phyloP scores from a whole-genome alignment of 2,113 vertebrate species.

The Falco punctatus region DNA sequence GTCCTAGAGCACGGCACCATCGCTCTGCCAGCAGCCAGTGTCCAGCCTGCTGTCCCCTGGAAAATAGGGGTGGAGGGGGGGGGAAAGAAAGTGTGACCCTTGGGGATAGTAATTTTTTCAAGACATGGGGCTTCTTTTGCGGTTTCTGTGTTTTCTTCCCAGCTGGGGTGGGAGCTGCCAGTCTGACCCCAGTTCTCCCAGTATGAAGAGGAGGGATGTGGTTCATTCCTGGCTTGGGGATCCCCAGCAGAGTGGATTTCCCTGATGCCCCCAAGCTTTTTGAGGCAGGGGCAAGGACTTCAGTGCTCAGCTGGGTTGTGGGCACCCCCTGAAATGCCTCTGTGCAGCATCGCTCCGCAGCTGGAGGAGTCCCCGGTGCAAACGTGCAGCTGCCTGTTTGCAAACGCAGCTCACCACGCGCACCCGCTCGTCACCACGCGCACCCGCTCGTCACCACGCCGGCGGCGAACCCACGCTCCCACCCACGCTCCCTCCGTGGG shows the following conservation, averaged over 20 bases:
- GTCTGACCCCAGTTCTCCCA: background rate
- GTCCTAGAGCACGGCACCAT: fast-evolving
- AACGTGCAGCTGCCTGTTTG: fast-evolving
- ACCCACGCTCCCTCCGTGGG: fast-evolving
- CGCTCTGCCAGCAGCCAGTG: fast-evolving
- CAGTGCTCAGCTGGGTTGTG: background rate
- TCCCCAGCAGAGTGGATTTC: background rate
- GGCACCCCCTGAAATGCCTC: background rate
- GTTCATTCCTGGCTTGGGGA: background rate
- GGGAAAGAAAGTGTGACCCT: fast-evolving
- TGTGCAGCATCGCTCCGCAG: fast-evolving
- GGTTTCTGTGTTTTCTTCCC: background rate
- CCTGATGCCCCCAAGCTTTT: fast-evolving
- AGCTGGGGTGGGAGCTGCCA: background rate
- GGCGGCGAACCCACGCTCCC: background rate
- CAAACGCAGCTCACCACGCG: fast-evolving
- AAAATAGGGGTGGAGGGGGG: no score
- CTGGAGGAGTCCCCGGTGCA: background rate
- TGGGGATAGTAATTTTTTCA: background rate
- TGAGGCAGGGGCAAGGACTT: fast-evolving
- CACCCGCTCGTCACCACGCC: fast-evolving
- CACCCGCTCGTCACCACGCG: fast-evolving
- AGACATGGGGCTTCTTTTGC: fast-evolving
- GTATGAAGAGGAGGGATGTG: fast-evolving
- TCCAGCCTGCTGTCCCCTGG: background rate